Evolutionary conservation across 2,797 vertebrate genomes (phyloP).

Genomic region (Gouania willdenowi): DNA sequence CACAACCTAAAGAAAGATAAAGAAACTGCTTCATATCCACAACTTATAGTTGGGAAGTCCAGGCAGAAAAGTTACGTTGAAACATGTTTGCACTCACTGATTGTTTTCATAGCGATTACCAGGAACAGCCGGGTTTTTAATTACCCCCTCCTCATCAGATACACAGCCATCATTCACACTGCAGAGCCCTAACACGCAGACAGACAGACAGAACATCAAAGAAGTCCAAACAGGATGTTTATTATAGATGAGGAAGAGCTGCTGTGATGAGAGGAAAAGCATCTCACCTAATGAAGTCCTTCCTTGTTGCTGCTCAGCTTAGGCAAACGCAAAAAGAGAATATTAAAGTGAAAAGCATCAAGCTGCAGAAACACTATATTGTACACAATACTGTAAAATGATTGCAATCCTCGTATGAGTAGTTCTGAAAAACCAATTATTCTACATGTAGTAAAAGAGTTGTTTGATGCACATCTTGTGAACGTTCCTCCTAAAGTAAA

Average conservation of each 20-base stretch:
- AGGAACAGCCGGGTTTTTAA: constrained; percentile 70
- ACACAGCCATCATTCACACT: constrained; percentile 60
- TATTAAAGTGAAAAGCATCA: no score
- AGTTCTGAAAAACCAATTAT: no score
- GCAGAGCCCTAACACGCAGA: constrained; percentile 61
- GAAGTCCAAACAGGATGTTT: constrained; percentile 7
- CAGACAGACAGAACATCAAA: constrained; percentile 18
- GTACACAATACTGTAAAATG: no score
- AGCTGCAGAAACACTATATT: no score
- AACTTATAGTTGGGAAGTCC: no score
- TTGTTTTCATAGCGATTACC: constrained; percentile 69
- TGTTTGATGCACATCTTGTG: no score
- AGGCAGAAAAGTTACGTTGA: no score
- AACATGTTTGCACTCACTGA: constrained; percentile 67
- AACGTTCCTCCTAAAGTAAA: no score
- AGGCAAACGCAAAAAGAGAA: no score
- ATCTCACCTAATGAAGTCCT: constrained; percentile 32
- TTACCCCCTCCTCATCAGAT: constrained; percentile 52
- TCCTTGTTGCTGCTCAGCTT: constrained; percentile 30
- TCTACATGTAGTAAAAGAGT: no score
- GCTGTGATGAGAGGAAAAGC: constrained; percentile 1
- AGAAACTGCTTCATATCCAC: no score
- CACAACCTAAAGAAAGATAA: constrained; percentile 64
- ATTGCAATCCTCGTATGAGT: no score
- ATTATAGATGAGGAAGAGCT: constrained; percentile 19